Percentiles rank a stretch among this genome's conserved stretches.
These are phyloP conservation scores for Uropsilus gracilis DNA, from an alignment of 2,113 vertebrate species.

Conservation along the genomic window DNA sequence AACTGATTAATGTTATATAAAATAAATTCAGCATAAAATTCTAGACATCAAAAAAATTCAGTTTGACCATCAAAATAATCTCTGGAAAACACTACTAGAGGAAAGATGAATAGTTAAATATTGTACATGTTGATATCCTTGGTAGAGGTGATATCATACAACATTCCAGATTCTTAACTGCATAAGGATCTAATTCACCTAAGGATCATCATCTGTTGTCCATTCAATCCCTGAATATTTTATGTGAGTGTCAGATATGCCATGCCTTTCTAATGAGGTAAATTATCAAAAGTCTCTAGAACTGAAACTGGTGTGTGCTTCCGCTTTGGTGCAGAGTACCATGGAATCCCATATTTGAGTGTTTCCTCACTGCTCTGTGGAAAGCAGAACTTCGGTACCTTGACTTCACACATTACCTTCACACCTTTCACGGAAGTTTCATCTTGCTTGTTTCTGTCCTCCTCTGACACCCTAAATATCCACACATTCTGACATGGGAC, in stretches of 20 bases:
- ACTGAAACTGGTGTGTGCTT: neutral
- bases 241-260: neutral
- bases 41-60: neutral
- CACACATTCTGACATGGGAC: neutral
- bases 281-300: neutral
- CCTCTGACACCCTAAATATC: neutral
- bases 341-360: neutral
- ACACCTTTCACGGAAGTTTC: neutral
- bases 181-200: neutral
- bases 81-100: neutral
- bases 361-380: neutral
- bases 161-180: neutral
- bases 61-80: neutral
- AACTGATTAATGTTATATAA: neutral
- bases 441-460: neutral
- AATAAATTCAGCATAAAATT: constrained; percentile 14
- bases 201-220: neutral
- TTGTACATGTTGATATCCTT: neutral
- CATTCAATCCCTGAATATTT: neutral
- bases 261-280: neutral
- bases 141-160: neutral
- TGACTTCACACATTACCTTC: neutral
- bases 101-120: neutral
- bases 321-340: neutral
- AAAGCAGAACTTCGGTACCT: neutral